A percentile compares a stretch with the other conserved stretches of the same genome.
Evolutionary conservation across 2,797 vertebrate species (phyloP).

Genomic region (Lateolabrax maculatus): DNA sequence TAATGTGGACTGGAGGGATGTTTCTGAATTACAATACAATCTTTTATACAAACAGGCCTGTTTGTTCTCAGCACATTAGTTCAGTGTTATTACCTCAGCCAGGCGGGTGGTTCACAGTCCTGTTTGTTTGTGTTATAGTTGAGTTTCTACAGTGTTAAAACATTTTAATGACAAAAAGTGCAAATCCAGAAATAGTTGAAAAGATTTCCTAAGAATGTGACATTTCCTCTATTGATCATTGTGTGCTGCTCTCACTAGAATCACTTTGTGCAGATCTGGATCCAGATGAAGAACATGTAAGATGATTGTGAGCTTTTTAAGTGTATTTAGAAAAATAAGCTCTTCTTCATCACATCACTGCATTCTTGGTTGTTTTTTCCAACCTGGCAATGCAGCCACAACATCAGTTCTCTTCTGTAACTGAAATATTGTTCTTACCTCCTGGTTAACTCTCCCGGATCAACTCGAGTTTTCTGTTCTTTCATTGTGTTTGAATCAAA

Average conservation of each 20-base stretch:
- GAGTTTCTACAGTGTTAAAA: background rate
- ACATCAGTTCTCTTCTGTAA: too few relatives aligned
- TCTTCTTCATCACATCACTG: background rate
- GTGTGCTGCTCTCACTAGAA: background rate
- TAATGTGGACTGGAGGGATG: background rate
- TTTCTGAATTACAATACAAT: conserved; percentile 5
- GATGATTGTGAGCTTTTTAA: background rate
- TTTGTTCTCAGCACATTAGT: background rate
- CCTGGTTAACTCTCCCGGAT: background rate
- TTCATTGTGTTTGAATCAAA: background rate
- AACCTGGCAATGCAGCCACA: too few relatives aligned
- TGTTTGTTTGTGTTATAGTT: background rate
- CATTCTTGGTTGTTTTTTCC: background rate
- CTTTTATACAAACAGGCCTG: background rate
- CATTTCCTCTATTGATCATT: too few relatives aligned
- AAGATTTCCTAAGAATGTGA: too few relatives aligned
- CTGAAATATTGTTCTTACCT: too few relatives aligned
- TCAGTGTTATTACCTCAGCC: conserved; percentile 5
- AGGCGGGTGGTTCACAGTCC: background rate
- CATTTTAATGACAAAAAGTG: background rate
- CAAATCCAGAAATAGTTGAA: background rate
- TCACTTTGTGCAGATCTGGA: too few relatives aligned
- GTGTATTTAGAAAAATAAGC: too few relatives aligned
- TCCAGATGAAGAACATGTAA: too few relatives aligned
- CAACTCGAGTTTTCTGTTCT: too few relatives aligned